phyloP scores from a whole-genome alignment of 1,140 invertebrate species.

The Macrocentrus cingulum region DNA sequence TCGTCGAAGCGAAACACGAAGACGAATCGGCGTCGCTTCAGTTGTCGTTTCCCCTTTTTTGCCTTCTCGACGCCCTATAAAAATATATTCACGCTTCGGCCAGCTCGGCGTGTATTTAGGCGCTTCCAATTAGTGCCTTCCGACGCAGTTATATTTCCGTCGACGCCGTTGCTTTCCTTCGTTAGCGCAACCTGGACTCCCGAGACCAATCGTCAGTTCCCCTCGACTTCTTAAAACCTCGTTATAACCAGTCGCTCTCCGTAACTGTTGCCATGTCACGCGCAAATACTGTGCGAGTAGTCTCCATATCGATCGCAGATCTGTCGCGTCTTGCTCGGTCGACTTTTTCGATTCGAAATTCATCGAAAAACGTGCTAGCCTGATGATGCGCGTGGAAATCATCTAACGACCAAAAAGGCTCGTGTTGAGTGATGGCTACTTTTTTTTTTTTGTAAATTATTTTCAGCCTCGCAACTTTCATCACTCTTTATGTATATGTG shows the following conservation, averaged over 20 bases:
- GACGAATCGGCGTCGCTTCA: conserved; percentile 5
- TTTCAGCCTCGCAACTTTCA: too few species aligned
- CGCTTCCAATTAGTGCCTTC: conserved; percentile 17
- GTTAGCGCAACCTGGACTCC: conserved; percentile 2
- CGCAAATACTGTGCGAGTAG: background rate
- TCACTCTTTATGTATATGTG: too few species aligned
- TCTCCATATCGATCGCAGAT: too few species aligned
- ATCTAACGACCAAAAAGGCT: too few species aligned
- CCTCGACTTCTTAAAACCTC: conserved; percentile 7
- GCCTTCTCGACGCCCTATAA: conserved; percentile 4
- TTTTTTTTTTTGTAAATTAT: too few species aligned
- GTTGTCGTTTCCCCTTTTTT: background rate
- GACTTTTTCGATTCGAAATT: too few species aligned
- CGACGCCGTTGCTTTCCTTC: conserved; percentile 21
- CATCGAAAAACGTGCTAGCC: too few species aligned
- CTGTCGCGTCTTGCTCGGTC: too few species aligned
- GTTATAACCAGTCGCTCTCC: conserved; percentile 8
- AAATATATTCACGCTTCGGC: conserved; percentile 13
- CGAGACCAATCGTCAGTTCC: background rate
- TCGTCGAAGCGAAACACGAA: conserved; percentile 1
- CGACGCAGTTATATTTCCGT: conserved; percentile 17
- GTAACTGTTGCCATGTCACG: conserved; percentile 9
- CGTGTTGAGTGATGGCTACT: too few species aligned
- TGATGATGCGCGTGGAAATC: too few species aligned
- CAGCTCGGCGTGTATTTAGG: conserved; percentile 3